These are phyloP conservation scores for Artibeus lituratus DNA, from an alignment of 2,797 vertebrate genomes.

Conservation along the genomic window DNA sequence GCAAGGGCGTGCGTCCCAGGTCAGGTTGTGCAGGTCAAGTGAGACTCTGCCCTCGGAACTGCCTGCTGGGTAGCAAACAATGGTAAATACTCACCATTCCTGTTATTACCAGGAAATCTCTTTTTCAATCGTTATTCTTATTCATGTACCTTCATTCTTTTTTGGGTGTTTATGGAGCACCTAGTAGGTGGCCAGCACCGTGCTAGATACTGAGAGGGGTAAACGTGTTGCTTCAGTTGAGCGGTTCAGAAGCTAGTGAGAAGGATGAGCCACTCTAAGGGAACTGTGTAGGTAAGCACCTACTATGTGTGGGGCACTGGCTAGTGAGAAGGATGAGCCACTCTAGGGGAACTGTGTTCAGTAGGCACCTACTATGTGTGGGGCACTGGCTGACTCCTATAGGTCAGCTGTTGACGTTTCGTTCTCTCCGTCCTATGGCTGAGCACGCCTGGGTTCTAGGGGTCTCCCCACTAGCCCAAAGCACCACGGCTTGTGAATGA, in stretches of 20 bases:
- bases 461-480: not conserved
- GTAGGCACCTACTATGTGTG: not conserved
- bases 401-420: not conserved
- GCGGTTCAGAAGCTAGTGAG: not conserved
- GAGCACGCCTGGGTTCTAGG: not conserved
- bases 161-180: not conserved
- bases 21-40: accelerated
- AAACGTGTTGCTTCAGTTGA: not conserved
- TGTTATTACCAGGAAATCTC: not conserved
- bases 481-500: not conserved
- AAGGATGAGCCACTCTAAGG: not conserved
- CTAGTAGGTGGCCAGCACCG: accelerated
- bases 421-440: not conserved
- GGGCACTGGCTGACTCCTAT: not conserved
- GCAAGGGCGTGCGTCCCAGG: not conserved
- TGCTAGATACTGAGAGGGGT: not conserved
- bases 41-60: not conserved
- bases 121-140: not conserved
- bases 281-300: not conserved
- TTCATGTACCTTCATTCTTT: not conserved
- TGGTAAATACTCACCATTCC: not conserved
- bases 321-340: not conserved
- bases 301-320: not conserved
- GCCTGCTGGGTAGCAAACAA: not conserved
- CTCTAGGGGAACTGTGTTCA: too few species aligned